phyloP scores from a whole-genome alignment of 2,113 vertebrate genomes.

The Condylura cristata region DNA sequence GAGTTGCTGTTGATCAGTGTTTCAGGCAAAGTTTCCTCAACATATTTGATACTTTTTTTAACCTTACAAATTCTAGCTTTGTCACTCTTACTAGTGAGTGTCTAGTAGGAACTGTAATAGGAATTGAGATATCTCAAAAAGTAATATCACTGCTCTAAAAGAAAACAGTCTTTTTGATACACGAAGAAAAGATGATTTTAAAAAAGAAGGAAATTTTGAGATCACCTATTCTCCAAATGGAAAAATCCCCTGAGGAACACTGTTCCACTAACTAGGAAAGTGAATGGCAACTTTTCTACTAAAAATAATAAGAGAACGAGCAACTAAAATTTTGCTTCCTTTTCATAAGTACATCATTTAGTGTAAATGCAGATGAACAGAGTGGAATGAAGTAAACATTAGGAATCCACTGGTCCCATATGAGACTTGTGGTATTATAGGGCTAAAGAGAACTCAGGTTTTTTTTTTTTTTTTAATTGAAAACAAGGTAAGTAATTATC shows the following conservation, averaged over 20 bases:
- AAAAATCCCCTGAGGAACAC: background rate
- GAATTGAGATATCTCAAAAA: background rate
- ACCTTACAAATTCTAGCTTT: background rate
- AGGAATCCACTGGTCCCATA: background rate
- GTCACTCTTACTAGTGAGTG: background rate
- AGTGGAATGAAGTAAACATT: background rate
- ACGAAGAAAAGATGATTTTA: background rate
- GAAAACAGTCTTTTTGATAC: background rate
- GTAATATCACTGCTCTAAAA: background rate
- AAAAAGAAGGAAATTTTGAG: background rate
- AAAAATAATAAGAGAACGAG: background rate
- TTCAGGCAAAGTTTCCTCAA: background rate
- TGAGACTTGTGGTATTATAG: conserved; percentile 4
- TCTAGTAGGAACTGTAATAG: background rate
- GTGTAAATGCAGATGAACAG: background rate
- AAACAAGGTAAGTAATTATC: conserved; percentile 65
- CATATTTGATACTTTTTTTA: background rate
- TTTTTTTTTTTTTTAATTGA: conserved; percentile 62
- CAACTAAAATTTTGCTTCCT: background rate
- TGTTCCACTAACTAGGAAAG: background rate
- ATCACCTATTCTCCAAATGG: background rate
- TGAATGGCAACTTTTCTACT: background rate
- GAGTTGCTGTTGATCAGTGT: background rate
- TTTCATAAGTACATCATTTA: conserved; percentile 24
- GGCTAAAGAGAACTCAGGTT: conserved; percentile 53